A percentile compares a stretch with the other conserved stretches of the same genome.
Conservation (phyloP, 2,888 invertebrate species). For the Rugalucina vietnamica region DNA sequence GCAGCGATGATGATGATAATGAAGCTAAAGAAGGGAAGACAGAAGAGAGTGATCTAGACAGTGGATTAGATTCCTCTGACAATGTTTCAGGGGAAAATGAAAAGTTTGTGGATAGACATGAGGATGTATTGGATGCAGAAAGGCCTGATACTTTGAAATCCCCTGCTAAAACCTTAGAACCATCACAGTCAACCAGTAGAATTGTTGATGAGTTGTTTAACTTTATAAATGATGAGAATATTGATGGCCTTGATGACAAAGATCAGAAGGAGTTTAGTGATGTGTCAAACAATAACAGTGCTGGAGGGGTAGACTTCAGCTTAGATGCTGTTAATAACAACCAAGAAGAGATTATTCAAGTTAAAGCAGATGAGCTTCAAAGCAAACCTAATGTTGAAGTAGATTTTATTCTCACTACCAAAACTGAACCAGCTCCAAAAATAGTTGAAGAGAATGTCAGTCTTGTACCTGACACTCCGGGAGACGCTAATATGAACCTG, state of each 20-base stretch:
- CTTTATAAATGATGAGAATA: slow-evolving; percentile 26
- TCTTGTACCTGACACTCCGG: neutral
- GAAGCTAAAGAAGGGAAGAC: neutral
- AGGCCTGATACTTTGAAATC: slow-evolving; percentile 22
- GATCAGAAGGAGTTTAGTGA: neutral
- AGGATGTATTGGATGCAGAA: slow-evolving; percentile 27
- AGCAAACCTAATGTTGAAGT: neutral
- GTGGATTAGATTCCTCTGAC: slow-evolving; percentile 37
- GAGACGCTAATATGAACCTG: slow-evolving; percentile 45
- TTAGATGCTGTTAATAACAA: slow-evolving; percentile 61
- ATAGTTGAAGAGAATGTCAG: neutral
- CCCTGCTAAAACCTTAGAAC: neutral
- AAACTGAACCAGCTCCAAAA: neutral
- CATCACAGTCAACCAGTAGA: slow-evolving; percentile 37
- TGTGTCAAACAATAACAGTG: no score
- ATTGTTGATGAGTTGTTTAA: slow-evolving; percentile 41
- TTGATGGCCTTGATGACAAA: neutral
- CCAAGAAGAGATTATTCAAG: slow-evolving; percentile 27
- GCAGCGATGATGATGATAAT: neutral
- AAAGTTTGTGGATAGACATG: slow-evolving; percentile 53
- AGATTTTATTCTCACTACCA: neutral
- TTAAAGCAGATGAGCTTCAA: neutral
- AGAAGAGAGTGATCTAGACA: slow-evolving; percentile 18
- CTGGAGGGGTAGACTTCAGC: neutral
- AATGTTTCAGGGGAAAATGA: slow-evolving; percentile 24